Evolutionary conservation across 2,888 invertebrate genomes (phyloP), one percentile per base, ranked within the genome.

Genomic region (Seladonia tumulorum): DNA sequence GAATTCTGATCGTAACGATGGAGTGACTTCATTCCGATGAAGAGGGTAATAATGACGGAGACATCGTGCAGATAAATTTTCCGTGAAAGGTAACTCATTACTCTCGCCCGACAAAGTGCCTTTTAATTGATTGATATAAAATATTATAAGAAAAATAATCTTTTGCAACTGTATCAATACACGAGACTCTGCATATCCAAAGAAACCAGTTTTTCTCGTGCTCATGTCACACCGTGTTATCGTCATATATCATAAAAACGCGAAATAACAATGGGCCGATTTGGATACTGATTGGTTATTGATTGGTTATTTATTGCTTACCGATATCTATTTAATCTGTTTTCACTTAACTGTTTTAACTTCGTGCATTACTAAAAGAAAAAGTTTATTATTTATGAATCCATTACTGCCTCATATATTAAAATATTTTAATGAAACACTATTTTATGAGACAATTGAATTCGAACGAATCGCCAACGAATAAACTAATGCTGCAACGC

Each of bases 1-100:
- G 47, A n/a, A 68, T 35, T 76, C 35, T 63, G 63, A 63, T 18
- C 63, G 63, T 63, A 63, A 29, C 29, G 63, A 63, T 35, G 29
- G 63, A 35, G 63, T 18, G 63, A 35, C 63, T 63, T 8, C 29
- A 35, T 63, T 29, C 63, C 8, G 29, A 63, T 63, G 29, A 63
- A 63, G 63, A 63, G 8, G 63, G 29, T 63, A 63, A 63, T 63
- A 63, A 63, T 1, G 18, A 63, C 29, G 16, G 29, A 63, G 29
- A 18, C 29, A 29, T 63, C 63, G 29, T 63, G 29, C 18, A 7
- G 29, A 63, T 63, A 29, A 63, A 63, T 29, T 29, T 63, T 63
- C 29, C 63, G 8, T 18, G 29, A 63, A 63, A 29, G 35, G 18
- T 1, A n/a, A 10, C n/a, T 35, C 35, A 12, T 42, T 42, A 45